Evolutionary conservation across 2,888 invertebrate species (phyloP).

Genomic region (Aproaerema taeniolella): DNA sequence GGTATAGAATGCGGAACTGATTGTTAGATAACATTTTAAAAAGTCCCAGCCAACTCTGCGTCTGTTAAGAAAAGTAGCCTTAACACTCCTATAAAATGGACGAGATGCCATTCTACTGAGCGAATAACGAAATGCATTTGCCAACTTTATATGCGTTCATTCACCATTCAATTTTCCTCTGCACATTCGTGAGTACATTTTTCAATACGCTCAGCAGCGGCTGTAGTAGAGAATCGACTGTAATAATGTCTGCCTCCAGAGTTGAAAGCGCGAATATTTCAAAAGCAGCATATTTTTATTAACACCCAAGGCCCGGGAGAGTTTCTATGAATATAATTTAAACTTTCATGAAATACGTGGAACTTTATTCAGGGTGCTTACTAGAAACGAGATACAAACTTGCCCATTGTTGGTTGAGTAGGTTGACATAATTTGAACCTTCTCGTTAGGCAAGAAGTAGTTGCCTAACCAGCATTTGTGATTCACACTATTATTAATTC

Average conservation of each 20-base stretch:
- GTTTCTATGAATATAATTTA: neutral
- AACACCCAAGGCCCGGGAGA: neutral
- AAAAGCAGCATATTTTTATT: constrained; percentile 12
- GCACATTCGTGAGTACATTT: constrained; percentile 23
- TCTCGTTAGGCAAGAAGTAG: no score
- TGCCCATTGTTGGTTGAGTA: no score
- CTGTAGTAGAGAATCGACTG: constrained; percentile 24
- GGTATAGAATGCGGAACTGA: constrained; percentile 26
- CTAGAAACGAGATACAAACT: no score
- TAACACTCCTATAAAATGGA: no score
- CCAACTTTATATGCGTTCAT: constrained; percentile 22
- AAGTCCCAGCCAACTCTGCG: constrained; percentile 6
- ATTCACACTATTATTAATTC: no score
- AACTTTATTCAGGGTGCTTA: no score
- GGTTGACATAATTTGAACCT: no score
- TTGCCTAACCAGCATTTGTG: no score
- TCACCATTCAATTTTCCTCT: constrained; percentile 30
- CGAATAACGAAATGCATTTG: no score
- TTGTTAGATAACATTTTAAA: constrained; percentile 22
- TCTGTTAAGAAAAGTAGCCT: no score
- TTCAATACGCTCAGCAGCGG: constrained; percentile 32
- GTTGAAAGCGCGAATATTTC: constrained; percentile 18
- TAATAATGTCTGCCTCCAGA: constrained; percentile 4
- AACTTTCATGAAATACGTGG: neutral
- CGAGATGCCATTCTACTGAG: no score